Evolutionary conservation across 2,113 vertebrate species (phyloP).

Genomic region (Egretta garzetta): DNA sequence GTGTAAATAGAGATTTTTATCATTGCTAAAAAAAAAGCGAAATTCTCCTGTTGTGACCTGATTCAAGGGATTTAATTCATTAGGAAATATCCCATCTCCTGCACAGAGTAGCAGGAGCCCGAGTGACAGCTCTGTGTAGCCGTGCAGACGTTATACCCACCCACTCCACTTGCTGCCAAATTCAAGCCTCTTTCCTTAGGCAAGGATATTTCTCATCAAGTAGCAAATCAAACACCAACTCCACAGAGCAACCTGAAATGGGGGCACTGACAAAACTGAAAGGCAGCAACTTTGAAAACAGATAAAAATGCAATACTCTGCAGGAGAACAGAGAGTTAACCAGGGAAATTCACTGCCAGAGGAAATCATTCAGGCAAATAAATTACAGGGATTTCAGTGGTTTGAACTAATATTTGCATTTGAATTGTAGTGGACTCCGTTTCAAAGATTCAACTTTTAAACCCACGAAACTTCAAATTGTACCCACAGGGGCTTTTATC

Average conservation of each 20-base stretch:
- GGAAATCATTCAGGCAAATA: neutral
- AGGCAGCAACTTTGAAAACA: neutral
- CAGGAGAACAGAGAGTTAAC: neutral
- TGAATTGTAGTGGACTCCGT: neutral
- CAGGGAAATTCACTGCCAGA: neutral
- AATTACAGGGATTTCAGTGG: neutral
- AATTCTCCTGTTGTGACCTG: neutral
- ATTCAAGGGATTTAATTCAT: neutral
- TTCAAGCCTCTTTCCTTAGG: neutral
- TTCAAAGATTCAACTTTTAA: neutral
- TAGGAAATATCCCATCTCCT: neutral
- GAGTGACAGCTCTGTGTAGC: neutral
- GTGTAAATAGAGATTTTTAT: neutral
- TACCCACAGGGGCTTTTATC: neutral
- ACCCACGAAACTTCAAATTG: neutral
- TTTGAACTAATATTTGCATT: neutral
- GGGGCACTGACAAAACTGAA: neutral
- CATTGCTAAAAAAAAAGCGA: neutral
- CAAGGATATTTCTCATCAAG: neutral
- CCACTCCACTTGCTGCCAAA: neutral
- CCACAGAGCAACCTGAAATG: neutral
- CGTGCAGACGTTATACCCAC: neutral
- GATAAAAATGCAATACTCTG: neutral
- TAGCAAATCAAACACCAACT: neutral
- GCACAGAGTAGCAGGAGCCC: neutral